Percentiles rank a stretch among this genome's conserved stretches.
phyloP scores from a whole-genome alignment of 1,140 invertebrate genomes.

The Tetranychus urticae region DNA sequence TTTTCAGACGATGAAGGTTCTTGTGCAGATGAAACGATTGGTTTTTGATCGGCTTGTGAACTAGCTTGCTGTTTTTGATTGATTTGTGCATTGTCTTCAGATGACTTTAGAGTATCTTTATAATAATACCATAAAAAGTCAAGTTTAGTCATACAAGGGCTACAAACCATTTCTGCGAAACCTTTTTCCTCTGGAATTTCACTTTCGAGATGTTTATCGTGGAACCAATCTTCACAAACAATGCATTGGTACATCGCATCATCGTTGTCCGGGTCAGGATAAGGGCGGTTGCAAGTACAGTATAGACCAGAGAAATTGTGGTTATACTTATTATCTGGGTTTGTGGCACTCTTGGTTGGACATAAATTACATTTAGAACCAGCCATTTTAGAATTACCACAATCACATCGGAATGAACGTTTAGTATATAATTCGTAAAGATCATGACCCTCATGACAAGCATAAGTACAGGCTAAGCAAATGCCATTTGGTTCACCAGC shows the following conservation, averaged over 20 bases:
- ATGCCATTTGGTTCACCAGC: conserved; percentile 37
- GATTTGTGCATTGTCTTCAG: neutral
- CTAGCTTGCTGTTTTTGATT: neutral
- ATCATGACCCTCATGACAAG: conserved; percentile 88
- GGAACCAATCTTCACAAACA: conserved; percentile 91
- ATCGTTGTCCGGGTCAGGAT: conserved; percentile 66
- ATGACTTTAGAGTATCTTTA: neutral
- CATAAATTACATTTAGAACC: conserved; percentile 40
- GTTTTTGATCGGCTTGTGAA: neutral
- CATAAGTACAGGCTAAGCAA: conserved; percentile 78
- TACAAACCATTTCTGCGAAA: conserved; percentile 48
- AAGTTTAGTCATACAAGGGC: conserved; percentile 37
- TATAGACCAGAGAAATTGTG: conserved; percentile 85
- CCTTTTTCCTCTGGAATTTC: conserved; percentile 18
- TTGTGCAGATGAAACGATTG: neutral
- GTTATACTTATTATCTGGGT: conserved; percentile 61
- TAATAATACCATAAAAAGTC: conserved; percentile 46
- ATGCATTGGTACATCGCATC: conserved; percentile 93
- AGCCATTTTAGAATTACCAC: conserved; percentile 67
- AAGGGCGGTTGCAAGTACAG: conserved; percentile 76
- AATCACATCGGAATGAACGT: conserved; percentile 82
- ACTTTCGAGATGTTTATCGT: neutral
- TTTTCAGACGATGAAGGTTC: neutral
- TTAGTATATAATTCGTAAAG: conserved; percentile 93
- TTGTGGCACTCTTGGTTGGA: conserved; percentile 34